phyloP scores from a whole-genome alignment of 2,797 vertebrate species.

The Coilia nasus region DNA sequence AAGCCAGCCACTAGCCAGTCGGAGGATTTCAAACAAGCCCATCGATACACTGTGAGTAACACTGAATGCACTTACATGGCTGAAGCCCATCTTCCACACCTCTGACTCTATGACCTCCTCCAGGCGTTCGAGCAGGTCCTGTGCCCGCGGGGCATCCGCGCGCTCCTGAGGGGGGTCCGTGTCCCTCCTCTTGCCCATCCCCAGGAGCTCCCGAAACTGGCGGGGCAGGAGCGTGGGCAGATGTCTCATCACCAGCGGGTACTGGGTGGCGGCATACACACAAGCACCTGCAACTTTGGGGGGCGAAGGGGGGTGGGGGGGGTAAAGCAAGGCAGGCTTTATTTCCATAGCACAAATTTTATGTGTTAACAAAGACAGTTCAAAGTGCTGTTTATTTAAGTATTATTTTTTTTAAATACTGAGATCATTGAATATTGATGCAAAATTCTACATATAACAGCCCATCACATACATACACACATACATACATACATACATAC shows the following conservation, averaged over 20 bases:
- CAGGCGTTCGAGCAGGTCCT: conserved; percentile 55
- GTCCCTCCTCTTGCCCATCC: neutral
- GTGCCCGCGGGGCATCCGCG: neutral
- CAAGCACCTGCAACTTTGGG: conserved; percentile 68
- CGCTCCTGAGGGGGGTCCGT: neutral
- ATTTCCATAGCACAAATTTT: too few species aligned
- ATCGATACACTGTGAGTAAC: too few species aligned
- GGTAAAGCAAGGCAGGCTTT: neutral
- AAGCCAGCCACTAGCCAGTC: too few species aligned
- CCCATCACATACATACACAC: too few species aligned
- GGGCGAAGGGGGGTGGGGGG: neutral
- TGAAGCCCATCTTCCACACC: conserved; percentile 76
- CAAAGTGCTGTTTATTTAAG: too few species aligned
- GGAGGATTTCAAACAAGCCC: too few species aligned
- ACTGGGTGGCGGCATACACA: conserved; percentile 62
- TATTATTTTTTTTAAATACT: too few species aligned
- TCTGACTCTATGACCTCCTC: conserved; percentile 70
- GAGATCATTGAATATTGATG: too few species aligned
- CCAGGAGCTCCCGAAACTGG: conserved; percentile 66
- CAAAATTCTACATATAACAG: too few species aligned
- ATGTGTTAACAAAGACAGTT: too few species aligned
- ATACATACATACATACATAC: neutral
- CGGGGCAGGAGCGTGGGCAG: conserved; percentile 77
- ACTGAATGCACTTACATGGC: conserved; percentile 47
- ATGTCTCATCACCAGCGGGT: conserved; percentile 75